Percentiles rank a stretch among this genome's conserved stretches.
These are phyloP conservation scores for Centropus unirufus DNA, from an alignment of 2,113 vertebrate species.

Conservation along the genomic window DNA sequence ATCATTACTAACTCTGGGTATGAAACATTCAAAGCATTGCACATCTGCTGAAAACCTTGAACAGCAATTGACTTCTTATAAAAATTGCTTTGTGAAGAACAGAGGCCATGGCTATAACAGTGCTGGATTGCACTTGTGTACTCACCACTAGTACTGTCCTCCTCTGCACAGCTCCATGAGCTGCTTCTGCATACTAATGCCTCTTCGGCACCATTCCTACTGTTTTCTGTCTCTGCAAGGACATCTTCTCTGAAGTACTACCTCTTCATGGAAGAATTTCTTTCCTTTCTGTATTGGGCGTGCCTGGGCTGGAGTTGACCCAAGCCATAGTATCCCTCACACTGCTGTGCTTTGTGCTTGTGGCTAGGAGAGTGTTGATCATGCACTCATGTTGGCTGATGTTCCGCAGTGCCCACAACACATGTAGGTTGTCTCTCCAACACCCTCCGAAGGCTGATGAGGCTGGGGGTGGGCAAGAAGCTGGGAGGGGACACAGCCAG, in stretches of 20 bases:
- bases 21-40: neutral
- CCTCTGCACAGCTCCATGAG: neutral
- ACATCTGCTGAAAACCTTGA: neutral
- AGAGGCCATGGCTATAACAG: neutral
- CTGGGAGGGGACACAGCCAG: neutral
- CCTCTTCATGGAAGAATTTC: neutral
- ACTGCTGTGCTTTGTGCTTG: neutral
- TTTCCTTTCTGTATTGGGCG: neutral
- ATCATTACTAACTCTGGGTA: neutral
- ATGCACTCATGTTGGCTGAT: rapidly evolving
- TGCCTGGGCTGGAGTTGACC: neutral
- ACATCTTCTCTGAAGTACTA: neutral
- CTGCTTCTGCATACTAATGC: neutral
- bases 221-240: neutral
- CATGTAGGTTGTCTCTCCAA: neutral
- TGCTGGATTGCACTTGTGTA: rapidly evolving
- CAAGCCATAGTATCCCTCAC: rapidly evolving
- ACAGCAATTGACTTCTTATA: neutral
- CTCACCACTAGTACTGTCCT: neutral
- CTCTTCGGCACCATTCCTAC: neutral
- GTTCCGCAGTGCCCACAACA: neutral
- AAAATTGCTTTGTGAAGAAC: neutral
- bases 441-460: rapidly evolving
- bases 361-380: neutral
- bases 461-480: neutral